Base-by-base conservation (phyloP, 2,797 vertebrate genomes). In the Manis crassicaudata region DNA sequence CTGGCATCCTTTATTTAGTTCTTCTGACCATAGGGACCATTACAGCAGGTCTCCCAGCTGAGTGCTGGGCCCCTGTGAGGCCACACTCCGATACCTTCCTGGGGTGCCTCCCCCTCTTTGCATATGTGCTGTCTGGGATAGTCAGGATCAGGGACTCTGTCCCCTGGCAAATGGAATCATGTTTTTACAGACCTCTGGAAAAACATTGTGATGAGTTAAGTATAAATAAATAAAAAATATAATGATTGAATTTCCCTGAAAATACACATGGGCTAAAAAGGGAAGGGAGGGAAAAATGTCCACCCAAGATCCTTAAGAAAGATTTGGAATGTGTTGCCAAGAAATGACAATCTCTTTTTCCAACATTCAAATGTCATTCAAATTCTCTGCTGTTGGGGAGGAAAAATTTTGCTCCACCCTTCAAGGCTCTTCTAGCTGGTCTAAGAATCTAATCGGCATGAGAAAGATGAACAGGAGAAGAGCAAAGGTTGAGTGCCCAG, bases 131-230 rank as follows among this genome's bases (percentile, higher is more conserved):
- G 10, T 86, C 65, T 70, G 62, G 37, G 32, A 56, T 43, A 56
- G 40, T 62, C 21, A 67, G 29, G 52, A 52, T 40, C 87, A 13
- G 6, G 43, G 83, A 79, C 11, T 67, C 82, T 46, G 83, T 86
- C 62, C 72, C 58, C 23, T 27, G 68, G 16, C 20, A 90, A 88
- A 29, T 77, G 56, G 68, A 79, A 35, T 90, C 50, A 20, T 60
- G 40, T 90, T 87, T 46, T 79, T 58, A 90, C 87, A 92, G 43
- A 1, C 35, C 54, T 75, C 37, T 87, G 90, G 62, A 85, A 93
- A 93, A 96, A 80, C n/a, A 84, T 25, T 89, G 21, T 82, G 56
- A 91, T 94, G 81, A 96, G 65, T 92, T 92, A 92, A 93, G 52
- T 60, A 29, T 79, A 91, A 96, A 75, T 89, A 52, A 96, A 80